Evolutionary conservation across 2,888 invertebrate genomes (phyloP), one percentile per base, ranked within the genome.

Genomic region (Matsumyia berberina): DNA sequence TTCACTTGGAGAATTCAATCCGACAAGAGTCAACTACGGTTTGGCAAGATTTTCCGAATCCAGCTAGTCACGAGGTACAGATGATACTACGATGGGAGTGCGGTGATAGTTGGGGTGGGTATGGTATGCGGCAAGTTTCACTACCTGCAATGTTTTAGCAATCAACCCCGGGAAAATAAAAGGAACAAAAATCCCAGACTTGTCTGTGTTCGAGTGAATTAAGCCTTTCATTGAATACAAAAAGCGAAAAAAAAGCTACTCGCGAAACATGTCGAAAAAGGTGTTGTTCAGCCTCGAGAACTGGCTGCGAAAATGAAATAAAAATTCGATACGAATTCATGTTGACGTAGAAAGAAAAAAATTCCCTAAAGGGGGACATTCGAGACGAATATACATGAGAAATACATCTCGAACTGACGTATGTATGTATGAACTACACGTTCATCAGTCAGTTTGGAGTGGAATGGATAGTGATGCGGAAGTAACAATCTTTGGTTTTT

Each of bases 51-150:
- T 53, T 67, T 53, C 15, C 53, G 2, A 24, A 6, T 5, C 15
- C 19, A 49, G 53, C 15, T 31, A 35, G 35, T 35, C 35, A 51
- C 24, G 51, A 51, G 35, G 24, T 24, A 44, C 37, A n/a, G 19
- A 29, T 64, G 49, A 42, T n/a, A n/a, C 8, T n/a, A 58, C 17
- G n/a, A n/a, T n/a, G 17, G 46, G 35, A 9, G 9, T 15, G 15
- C 17, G 24, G 12, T 12, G 19, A 17, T 29, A 33, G 33, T 35
- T 66, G 51, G 15, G 46, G 46, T 69, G 55, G 49, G 29, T 46
- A 64, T 77, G 49, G 29, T 46, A 64, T 77, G 81, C 76, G 74
- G 39, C 81, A 82, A 70, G 62, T 69, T n/a, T 76, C 69, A 62
- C 64, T 35, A 46, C 62, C 74, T 81, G 81, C 55, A 64, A 62